These are phyloP conservation scores for Rhagonycha fulva DNA, from an alignment of 2,888 invertebrate species.

Conservation along the genomic window DNA sequence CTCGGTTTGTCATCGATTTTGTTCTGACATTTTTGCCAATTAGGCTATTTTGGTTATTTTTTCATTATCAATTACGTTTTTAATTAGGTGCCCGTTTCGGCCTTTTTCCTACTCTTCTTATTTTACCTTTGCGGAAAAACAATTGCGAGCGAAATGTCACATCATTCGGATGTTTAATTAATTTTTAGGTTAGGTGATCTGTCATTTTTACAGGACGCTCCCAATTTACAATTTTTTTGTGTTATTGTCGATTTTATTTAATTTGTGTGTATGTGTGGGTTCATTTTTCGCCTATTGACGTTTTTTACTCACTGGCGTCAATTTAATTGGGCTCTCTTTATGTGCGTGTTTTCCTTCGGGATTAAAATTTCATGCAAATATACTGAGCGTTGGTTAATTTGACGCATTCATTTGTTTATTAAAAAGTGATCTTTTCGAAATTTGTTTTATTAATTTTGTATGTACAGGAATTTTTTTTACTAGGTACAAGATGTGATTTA, in stretches of 20 bases:
- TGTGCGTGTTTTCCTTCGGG: neutral
- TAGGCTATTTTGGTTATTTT: constrained; percentile 25
- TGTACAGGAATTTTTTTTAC: neutral
- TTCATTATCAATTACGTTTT: neutral
- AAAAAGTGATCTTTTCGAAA: neutral
- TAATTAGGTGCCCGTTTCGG: neutral
- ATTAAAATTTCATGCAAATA: neutral
- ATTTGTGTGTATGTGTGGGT: neutral
- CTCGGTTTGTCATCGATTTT: constrained; percentile 36
- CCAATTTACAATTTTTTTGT: neutral
- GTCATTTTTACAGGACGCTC: constrained; percentile 3
- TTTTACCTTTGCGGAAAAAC: neutral
- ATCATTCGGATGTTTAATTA: constrained; percentile 1
- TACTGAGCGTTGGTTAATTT: neutral
- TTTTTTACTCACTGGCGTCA: neutral
- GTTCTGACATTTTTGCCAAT: constrained; percentile 32
- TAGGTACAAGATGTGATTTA: neutral
- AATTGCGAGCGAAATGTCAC: neutral
- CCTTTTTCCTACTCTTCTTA: neutral
- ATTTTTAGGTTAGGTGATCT: neutral
- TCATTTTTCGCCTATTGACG: neutral
- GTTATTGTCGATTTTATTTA: neutral
- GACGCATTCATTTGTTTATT: neutral
- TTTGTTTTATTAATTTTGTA: neutral
- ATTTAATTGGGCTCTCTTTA: neutral